Base-by-base conservation (phyloP, 2,797 vertebrate genomes). In the Phrynocephalus guinanensis region DNA sequence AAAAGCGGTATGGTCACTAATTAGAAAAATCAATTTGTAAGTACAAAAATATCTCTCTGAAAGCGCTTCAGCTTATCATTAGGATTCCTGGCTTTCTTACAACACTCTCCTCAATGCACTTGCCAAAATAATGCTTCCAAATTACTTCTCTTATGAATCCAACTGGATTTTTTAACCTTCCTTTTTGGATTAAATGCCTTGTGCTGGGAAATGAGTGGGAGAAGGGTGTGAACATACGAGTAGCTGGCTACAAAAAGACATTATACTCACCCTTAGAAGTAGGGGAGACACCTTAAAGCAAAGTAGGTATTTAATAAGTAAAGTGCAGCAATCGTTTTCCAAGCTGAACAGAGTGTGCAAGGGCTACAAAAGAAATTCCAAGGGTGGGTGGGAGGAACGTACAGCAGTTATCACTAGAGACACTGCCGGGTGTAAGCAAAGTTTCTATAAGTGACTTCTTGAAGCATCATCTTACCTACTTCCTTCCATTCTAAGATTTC, bases 191-290 rank as follows among this genome's bases (percentile, higher is more conserved):
- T 78, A 83, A 33, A 24, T 66, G 82, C 70, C 66, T 77, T 78
- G 38, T 73, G 38, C 67, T 84, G 87, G 87, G 87, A 88, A 88
- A 84, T 88, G 76, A 88, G 82, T 88, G 87, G 87, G 82, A 79
- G 87, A 79, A 66, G 44, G 22, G 11, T 44, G 30, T 30, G 52
- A 79, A 72, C 33, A 33, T 33, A 33, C 2, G 33, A 33, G 33
- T 28, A 66, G 28, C 38, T 72, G 30, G 82, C 48, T 73, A 88
- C 67, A 88, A 83, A 79, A 84, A 72, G 68, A 79, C 30, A 72
- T 63, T 83, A 72, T 73, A 30, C 66, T 3, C 26, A 63, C 52
- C 38, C 82, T 50, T 72, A 73, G 70, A 81, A 76, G 30, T 76
- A 3, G 28, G 66, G 38, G 22, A 38, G 15, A 6, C 52, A 30